phyloP scores from a whole-genome alignment of 2,888 invertebrate species.

The Chloroclystis v-ata region DNA sequence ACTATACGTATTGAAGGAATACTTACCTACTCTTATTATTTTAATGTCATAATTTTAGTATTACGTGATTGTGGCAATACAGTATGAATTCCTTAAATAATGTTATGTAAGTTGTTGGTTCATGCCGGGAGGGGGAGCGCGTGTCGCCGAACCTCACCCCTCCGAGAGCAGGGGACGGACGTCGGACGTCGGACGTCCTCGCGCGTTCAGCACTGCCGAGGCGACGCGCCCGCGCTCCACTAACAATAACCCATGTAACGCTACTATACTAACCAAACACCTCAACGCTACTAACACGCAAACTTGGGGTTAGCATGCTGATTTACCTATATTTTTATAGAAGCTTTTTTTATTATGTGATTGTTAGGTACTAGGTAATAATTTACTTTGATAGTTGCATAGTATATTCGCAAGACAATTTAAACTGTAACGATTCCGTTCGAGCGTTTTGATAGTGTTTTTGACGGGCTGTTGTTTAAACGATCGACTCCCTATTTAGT shows the following conservation, averaged over 20 bases:
- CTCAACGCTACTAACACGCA: constrained; percentile 13
- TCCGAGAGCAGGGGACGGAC: too few species aligned
- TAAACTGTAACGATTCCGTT: constrained; percentile 24
- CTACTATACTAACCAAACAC: constrained; percentile 16
- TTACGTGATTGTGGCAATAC: too few species aligned
- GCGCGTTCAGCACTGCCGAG: neutral
- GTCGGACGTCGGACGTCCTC: too few species aligned
- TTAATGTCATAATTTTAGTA: too few species aligned
- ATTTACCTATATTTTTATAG: constrained; percentile 24
- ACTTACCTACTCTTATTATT: too few species aligned
- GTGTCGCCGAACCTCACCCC: neutral
- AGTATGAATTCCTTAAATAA: too few species aligned
- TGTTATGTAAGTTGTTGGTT: too few species aligned
- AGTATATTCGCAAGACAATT: constrained; percentile 11
- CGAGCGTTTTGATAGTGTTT: constrained; percentile 22
- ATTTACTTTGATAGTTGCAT: constrained; percentile 15
- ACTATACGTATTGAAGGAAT: too few species aligned
- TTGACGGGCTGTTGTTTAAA: constrained; percentile 14
- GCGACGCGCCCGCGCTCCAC: constrained; percentile 3
- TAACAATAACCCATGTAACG: constrained; percentile 2
- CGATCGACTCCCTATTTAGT: constrained; percentile 17
- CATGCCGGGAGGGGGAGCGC: too few species aligned
- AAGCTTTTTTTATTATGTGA: constrained; percentile 15
- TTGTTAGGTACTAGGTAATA: constrained; percentile 8
- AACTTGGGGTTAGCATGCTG: constrained; percentile 15